Base-by-base conservation (phyloP, 1,140 invertebrate species). In the Drosophila repletoides region DNA sequence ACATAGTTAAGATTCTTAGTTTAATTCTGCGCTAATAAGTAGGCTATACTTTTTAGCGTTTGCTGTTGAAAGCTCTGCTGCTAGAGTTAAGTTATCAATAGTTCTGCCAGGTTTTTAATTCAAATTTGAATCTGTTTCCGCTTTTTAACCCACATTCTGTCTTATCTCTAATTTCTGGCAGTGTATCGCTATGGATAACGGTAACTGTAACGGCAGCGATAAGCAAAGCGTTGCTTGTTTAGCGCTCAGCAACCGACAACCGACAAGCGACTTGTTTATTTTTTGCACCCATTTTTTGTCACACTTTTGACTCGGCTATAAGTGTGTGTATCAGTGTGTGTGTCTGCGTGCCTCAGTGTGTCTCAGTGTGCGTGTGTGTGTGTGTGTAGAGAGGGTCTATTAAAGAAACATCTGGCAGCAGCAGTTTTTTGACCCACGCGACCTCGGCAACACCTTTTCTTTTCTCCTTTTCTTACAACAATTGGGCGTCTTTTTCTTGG, bases 251-350 rank as follows among this genome's bases (percentile, higher is more conserved):
- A 41, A 45, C 14, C 59, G 53, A 51, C 71, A 41, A 45, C 14
- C 59, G 53, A 51, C 43, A 65, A 61, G 80, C 76, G 65, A 68
- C 67, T 76, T 84, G 76, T 84, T 84, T 86, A 80, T 86, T 86
- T 86, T 84, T 79, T 72, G 48, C 67, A 38, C 56, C 60, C 48
- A 49, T 40, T 52, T 66, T 66, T 64, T 77, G 53, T 71, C 75
- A 58, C 75, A 86, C 66, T 84, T 79, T 56, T 45, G 49, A 63
- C 40, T 60, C n/a, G 0, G 21, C 15, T 34, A 21, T 36, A 26
- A 9, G 7, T 33, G 60, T 14, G 29, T 41, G 17, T 31, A 41
- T 53, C 52, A 9, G 36, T 61, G 14, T 36, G 58, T 53, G 29
- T 38, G 24, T 43, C 65, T 69, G 58, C 58, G 45, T 29, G 51